phyloP scores from a whole-genome alignment of 1,140 invertebrate species.

The Macrobrachium nipponense region DNA sequence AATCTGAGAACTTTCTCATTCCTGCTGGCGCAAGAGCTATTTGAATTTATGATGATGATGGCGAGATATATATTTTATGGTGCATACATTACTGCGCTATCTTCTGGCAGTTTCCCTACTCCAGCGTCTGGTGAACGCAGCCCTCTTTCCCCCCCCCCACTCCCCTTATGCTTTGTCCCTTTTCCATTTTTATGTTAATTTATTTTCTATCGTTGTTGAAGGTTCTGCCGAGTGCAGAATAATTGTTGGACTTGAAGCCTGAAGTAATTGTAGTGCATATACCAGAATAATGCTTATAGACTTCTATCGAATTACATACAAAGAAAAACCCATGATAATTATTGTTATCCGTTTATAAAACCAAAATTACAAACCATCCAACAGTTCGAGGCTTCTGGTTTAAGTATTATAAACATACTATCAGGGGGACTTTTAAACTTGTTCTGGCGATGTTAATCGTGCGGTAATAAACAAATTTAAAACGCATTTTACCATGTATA shows the following conservation, averaged over 20 bases:
- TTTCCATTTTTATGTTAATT: neutral
- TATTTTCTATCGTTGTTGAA: neutral
- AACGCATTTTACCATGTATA: too few species aligned
- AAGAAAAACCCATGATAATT: too few species aligned
- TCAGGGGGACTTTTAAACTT: too few species aligned
- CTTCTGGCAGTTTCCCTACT: conserved; percentile 12
- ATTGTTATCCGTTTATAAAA: too few species aligned
- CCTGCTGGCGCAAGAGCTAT: conserved; percentile 21
- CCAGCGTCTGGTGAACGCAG: neutral
- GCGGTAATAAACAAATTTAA: neutral
- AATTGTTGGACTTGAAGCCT: neutral
- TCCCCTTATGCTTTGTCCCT: neutral
- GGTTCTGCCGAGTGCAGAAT: neutral
- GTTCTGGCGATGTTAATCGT: too few species aligned
- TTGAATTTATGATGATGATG: conserved; percentile 48
- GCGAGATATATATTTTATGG: conserved; percentile 44
- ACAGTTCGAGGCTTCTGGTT: too few species aligned
- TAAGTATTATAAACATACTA: too few species aligned
- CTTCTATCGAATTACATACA: neutral
- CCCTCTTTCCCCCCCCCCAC: neutral
- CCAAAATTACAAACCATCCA: too few species aligned
- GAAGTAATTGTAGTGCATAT: neutral
- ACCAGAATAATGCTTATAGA: neutral
- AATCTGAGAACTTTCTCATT: neutral
- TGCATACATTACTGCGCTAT: conserved; percentile 39